Conservation (phyloP, 2,797 vertebrate genomes). For the Brachyrhaphis roseni region DNA sequence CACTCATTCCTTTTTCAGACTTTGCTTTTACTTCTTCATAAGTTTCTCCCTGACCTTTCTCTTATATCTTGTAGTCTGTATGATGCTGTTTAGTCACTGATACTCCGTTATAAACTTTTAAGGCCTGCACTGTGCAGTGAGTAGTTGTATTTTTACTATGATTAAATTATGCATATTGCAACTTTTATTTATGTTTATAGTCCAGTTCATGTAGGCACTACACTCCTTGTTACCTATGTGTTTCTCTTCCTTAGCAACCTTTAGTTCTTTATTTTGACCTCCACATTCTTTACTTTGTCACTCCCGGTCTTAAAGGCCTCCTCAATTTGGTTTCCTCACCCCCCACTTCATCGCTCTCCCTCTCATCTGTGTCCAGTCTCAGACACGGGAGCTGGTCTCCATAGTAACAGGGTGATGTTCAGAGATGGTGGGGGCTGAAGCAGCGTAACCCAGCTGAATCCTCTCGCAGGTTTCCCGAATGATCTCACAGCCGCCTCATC, state of each 20-base stretch:
- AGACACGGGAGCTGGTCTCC: slow-evolving; percentile 56
- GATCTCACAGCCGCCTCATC: slow-evolving; percentile 44
- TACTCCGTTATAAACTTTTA: not conserved
- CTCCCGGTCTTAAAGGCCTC: slow-evolving; percentile 12
- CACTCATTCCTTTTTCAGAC: not conserved
- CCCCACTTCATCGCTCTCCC: slow-evolving; percentile 22
- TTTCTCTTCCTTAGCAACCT: not conserved
- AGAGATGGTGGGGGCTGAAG: slow-evolving; percentile 38
- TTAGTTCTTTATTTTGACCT: not conserved
- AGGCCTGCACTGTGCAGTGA: not conserved
- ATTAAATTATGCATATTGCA: not conserved
- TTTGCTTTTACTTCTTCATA: not conserved
- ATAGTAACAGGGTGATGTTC: slow-evolving; percentile 74
- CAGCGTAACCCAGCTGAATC: slow-evolving; percentile 46
- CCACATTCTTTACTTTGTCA: slow-evolving; percentile 18
- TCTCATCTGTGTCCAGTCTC: slow-evolving; percentile 60
- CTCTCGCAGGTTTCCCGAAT: slow-evolving; percentile 58
- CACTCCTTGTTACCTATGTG: not conserved
- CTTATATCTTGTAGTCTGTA: not conserved
- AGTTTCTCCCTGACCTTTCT: not conserved
- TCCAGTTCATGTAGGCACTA: not conserved
- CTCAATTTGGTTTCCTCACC: slow-evolving; percentile 15
- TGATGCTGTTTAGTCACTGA: not conserved
- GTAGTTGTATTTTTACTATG: not conserved
- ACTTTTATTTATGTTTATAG: not conserved